Conservation (phyloP, 2,113 vertebrate genomes). For the Conger conger region DNA sequence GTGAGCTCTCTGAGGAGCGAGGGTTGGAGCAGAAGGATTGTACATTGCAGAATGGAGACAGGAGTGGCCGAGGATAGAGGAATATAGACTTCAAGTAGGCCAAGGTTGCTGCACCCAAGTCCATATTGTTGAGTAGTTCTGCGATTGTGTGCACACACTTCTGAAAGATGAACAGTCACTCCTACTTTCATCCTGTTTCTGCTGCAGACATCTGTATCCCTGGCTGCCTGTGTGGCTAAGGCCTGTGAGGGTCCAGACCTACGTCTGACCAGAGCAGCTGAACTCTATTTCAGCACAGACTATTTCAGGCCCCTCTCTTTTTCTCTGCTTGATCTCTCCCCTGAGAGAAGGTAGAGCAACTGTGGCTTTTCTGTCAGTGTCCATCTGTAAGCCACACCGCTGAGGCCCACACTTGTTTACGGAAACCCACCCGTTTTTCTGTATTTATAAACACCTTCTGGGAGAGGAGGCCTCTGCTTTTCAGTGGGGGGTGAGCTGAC, state of each 20-base stretch:
- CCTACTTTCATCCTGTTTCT: neutral
- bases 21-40: neutral
- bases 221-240: neutral
- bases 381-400: conserved; percentile 3
- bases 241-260: conserved; percentile 28
- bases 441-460: conserved; percentile 11
- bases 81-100: neutral
- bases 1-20: neutral
- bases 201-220: neutral
- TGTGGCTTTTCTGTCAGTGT: conserved; percentile 17
- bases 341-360: conserved; percentile 25
- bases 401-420: conserved; percentile 22
- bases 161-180: neutral
- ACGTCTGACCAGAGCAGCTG: conserved; percentile 35
- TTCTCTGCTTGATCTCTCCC: conserved; percentile 4
- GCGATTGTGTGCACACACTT: neutral
- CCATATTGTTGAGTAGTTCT: neutral
- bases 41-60: neutral
- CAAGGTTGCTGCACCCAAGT: neutral
- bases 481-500: neutral
- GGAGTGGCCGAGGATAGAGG: neutral
- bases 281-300: conserved; percentile 41
- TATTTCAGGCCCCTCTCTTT: conserved; percentile 45
- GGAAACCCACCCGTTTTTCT: conserved; percentile 5
- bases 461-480: neutral